phyloP scores from a whole-genome alignment of 1,140 invertebrate genomes.

The Drosophila navojoa region DNA sequence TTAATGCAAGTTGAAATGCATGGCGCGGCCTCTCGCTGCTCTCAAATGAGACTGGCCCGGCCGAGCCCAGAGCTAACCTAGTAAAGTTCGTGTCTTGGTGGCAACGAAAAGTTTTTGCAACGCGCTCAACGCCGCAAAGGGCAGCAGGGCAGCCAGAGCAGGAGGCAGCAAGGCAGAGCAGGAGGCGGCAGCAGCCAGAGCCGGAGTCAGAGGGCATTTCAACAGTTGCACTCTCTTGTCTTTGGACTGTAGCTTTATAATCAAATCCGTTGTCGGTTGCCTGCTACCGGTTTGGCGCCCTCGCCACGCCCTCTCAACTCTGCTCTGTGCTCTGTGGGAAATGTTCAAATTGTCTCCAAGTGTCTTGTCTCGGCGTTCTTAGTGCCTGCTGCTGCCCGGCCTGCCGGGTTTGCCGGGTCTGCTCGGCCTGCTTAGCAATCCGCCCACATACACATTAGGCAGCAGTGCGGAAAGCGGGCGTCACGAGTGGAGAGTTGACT shows the following conservation, averaged over 20 bases:
- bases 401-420: background rate
- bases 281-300: constrained; percentile 5
- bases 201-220: constrained; percentile 14
- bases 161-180: background rate
- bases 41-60: constrained; percentile 27
- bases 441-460: constrained; percentile 18
- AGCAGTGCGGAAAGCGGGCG: background rate
- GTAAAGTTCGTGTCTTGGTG: constrained; percentile 55
- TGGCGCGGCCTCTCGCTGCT: constrained; percentile 22
- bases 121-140: constrained; percentile 7
- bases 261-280: constrained; percentile 57
- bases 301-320: background rate
- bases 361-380: constrained; percentile 31
- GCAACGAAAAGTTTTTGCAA: constrained; percentile 34
- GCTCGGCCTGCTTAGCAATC: constrained; percentile 13
- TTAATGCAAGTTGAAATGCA: constrained; percentile 74
- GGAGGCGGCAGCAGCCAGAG: background rate
- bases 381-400: background rate
- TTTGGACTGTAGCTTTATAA: constrained; percentile 62
- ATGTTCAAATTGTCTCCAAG: constrained; percentile 45
- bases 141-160: background rate
- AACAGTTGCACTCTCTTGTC: constrained; percentile 47
- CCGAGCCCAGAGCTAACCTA: constrained; percentile 41
- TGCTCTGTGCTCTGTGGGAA: constrained; percentile 18
- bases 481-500: background rate